Evolutionary conservation across 1,140 invertebrate genomes (phyloP), one percentile per base, ranked within the genome.

Genomic region (Scylla paramamosain): DNA sequence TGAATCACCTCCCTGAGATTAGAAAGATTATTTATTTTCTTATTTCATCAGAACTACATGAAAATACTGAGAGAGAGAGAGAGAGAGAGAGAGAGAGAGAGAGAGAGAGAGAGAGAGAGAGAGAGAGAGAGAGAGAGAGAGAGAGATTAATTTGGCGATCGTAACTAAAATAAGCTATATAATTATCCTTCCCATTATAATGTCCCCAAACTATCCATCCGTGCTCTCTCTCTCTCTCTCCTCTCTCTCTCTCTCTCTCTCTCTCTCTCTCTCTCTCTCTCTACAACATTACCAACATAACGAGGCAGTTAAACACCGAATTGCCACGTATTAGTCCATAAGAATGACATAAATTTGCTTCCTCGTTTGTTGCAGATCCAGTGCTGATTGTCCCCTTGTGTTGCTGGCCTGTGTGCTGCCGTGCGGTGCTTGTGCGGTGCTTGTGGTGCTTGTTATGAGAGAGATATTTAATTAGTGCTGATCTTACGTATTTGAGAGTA

Each of bases 1-100:
- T n/a, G 12, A 25, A n/a, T 77, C 10, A 8, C 67, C 20, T 77
- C 8, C 20, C 67, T 77, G 6, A n/a, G 67, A n/a, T 77, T 77
- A n/a, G 39, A 39, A 39, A 39, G 39, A 39, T 39, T n/a, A n/a
- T n/a, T n/a, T n/a, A 3, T 77, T n/a, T 77, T 20, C 20, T 0
- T 77, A 77, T n/a, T 77, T 59, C 16, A 59, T 12, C 10, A 59
- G 52, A 1, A 59, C 16, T 12, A 59, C 52, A 20, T 39, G 20
- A 0, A 77, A n/a, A 77, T 25, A 77, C 4, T 20, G 67, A 77
- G 25, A 77, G 67, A 77, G 67, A 77, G 67, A 77, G 67, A 77
- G 67, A 77, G 67, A 77, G 67, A 77, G 67, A 77, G 67, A 77
- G 67, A 77, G 67, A 77, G 67, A 77, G 67, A 77, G 67, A 77